Conservation (phyloP, 2,113 vertebrate species). For the Phalacrocorax aristotelis region DNA sequence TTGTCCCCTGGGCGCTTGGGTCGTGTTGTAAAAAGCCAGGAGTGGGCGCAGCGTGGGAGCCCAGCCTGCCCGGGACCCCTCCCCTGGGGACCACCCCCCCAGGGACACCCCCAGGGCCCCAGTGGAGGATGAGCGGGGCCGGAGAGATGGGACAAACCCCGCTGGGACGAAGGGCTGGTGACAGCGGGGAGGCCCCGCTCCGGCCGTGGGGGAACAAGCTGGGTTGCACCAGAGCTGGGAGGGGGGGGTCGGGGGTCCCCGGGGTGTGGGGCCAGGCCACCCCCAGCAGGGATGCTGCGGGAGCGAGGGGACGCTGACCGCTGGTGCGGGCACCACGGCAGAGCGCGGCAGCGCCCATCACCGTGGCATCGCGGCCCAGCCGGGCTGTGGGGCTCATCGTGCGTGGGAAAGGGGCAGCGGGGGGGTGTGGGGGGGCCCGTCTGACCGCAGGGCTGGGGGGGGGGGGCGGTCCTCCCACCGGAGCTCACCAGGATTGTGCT, state of each 20-base stretch:
- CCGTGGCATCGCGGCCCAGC: background rate
- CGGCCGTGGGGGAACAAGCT: background rate
- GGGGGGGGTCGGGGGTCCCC: background rate
- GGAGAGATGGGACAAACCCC: background rate
- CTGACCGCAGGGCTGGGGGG: background rate
- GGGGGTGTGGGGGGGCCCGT: background rate
- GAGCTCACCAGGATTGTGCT: too few relatives aligned
- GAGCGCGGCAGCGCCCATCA: background rate
- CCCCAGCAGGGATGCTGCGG: background rate
- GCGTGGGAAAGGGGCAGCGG: background rate
- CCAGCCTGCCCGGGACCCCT: background rate
- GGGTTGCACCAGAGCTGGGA: background rate
- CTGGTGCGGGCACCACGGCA: background rate
- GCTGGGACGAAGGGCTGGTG: constrained; percentile 5
- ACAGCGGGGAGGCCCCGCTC: background rate
- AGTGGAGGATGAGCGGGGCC: background rate
- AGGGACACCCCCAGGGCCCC: background rate
- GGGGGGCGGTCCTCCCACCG: too few relatives aligned
- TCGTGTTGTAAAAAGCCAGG: constrained; percentile 7
- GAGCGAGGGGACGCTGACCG: background rate
- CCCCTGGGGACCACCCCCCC: background rate
- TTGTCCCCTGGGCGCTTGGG: background rate
- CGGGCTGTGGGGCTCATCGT: background rate
- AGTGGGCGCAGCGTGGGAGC: background rate
- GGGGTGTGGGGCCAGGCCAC: background rate